These are phyloP conservation scores for Potamilus streckersoni DNA, from an alignment of 1,140 invertebrate species.

Conservation along the genomic window DNA sequence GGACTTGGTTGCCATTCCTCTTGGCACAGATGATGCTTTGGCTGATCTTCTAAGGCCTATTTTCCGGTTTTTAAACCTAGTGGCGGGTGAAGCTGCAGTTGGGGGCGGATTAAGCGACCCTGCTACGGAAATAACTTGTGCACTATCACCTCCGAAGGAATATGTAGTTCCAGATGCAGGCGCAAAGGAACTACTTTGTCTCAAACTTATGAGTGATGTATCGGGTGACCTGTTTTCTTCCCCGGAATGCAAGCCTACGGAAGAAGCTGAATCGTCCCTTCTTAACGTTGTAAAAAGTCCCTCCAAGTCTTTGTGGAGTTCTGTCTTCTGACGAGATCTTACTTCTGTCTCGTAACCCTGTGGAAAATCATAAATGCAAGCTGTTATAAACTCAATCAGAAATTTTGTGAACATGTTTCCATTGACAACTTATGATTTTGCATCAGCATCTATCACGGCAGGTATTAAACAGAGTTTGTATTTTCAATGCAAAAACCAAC, in stretches of 20 bases:
- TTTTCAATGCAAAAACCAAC: too few relatives aligned
- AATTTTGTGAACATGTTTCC: too few relatives aligned
- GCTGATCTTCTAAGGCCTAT: too few relatives aligned
- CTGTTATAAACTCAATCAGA: too few relatives aligned
- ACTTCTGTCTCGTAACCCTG: conserved; percentile 43
- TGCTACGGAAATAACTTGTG: conserved; percentile 17
- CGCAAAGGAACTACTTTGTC: neutral
- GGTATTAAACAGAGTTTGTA: too few relatives aligned
- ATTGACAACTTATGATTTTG: too few relatives aligned
- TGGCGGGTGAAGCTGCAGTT: neutral
- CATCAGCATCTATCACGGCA: too few relatives aligned
- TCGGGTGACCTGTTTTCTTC: conserved; percentile 1
- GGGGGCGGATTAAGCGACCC: conserved; percentile 13
- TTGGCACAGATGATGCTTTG: too few relatives aligned
- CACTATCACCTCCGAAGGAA: neutral
- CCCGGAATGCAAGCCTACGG: conserved; percentile 5
- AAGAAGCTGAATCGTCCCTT: conserved; percentile 21
- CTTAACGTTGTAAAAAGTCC: conserved; percentile 33
- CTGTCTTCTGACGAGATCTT: conserved; percentile 27
- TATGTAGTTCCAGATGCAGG: neutral
- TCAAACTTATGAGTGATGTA: neutral
- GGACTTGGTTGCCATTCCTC: too few relatives aligned
- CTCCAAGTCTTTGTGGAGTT: conserved; percentile 40
- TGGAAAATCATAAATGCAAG: too few relatives aligned
- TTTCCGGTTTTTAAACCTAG: neutral